Conservation (phyloP, 1,140 invertebrate genomes). For the Holotrichia oblita region DNA sequence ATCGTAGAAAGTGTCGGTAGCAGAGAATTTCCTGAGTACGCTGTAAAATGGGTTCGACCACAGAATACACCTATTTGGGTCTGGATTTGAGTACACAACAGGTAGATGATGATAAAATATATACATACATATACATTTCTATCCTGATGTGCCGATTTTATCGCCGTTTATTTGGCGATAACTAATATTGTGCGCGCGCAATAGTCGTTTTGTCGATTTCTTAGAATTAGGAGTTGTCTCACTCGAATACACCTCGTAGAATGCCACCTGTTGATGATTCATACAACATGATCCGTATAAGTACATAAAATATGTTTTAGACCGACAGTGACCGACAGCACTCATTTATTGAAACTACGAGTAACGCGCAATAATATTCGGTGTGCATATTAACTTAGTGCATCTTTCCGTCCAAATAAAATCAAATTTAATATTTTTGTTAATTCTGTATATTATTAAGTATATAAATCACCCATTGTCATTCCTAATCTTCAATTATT, state of each 20-base stretch:
- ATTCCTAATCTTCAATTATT: too few relatives aligned
- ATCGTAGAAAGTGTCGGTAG: slow-evolving; percentile 18
- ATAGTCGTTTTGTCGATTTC: slow-evolving; percentile 18
- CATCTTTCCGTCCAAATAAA: too few relatives aligned
- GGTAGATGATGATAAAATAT: slow-evolving; percentile 10
- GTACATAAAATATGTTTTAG: too few relatives aligned
- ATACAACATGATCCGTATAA: background rate
- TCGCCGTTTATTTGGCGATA: slow-evolving; percentile 4
- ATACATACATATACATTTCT: background rate
- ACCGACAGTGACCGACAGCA: too few relatives aligned
- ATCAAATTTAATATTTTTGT: too few relatives aligned
- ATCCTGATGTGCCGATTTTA: background rate
- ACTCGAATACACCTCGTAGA: background rate
- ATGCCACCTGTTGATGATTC: slow-evolving; percentile 33
- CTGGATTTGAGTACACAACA: slow-evolving; percentile 31
- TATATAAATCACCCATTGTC: too few relatives aligned
- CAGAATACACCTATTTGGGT: slow-evolving; percentile 4
- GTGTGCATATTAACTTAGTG: too few relatives aligned
- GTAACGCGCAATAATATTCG: too few relatives aligned
- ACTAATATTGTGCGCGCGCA: background rate
- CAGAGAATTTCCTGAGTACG: background rate
- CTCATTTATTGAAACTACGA: too few relatives aligned
- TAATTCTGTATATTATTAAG: too few relatives aligned
- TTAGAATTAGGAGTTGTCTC: slow-evolving; percentile 1
- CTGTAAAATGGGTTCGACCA: background rate